Base-by-base conservation (phyloP, 2,797 vertebrate genomes). In the Lacerta bilineata region DNA sequence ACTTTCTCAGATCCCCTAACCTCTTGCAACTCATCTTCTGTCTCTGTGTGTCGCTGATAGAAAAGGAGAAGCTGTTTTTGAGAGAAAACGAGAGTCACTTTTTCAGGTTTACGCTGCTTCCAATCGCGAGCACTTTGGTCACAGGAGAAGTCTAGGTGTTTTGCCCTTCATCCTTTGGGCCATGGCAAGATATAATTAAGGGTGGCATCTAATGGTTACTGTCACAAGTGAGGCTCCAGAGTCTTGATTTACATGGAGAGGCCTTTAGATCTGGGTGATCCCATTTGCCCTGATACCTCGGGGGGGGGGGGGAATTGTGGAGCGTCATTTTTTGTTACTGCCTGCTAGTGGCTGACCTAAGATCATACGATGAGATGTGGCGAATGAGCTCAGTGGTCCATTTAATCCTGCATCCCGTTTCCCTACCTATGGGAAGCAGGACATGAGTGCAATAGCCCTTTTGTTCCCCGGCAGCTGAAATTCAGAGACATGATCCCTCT, bases 91-190 rank as follows among this genome's bases (percentile, higher is more conserved):
- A 43, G 90, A 92, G 83, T 90, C 80, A 0, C 75, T 18, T 1
- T 90, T 90, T 86, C 23, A 2, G 84, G 77, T 85, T 91, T 64
- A 0, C 1, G 80, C 84, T 61, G 86, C 81, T 86, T 33, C 8
- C 0, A 15, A 77, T 39, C 27, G 29, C 1, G 50, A 88, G 25
- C 13, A 55, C 81, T 90, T 82, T 79, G 88, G 91, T 88, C 0
- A 0, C 50, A 0, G n/a, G 0, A 77, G 0, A 0, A 88, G 80
- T 64, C 75, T 0, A 3, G 88, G 76, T 3, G 8, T 90, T 55
- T 55, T 87, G 89, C 83, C 92, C 84, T 84, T 89, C 87, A 7
- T n/a, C 33, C 90, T 83, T 86, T 83, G 88, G 88, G 41, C 82
- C 80, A 87, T 82, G 88, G 87, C 33, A 27, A 82, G 85, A 90